Conservation (phyloP, 2,797 vertebrate genomes). For the Antrozous pallidus region DNA sequence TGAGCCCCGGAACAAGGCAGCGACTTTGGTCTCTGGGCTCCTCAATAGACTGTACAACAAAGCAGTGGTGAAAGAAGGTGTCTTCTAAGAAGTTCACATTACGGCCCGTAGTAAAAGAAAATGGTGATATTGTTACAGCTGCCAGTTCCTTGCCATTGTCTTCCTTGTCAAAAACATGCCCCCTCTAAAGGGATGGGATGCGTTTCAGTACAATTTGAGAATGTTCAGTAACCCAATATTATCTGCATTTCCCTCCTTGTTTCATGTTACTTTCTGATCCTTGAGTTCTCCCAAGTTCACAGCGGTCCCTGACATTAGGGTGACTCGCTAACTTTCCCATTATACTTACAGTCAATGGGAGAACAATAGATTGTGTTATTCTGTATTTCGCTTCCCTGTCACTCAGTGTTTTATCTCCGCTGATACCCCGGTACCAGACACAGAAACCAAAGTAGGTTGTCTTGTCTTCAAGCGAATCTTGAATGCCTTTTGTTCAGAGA, state of each 20-base stretch:
- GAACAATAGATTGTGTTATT: conserved; percentile 96
- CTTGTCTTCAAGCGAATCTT: conserved; percentile 92
- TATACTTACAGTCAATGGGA: conserved; percentile 89
- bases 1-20: conserved; percentile 76
- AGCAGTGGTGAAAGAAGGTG: conserved; percentile 96
- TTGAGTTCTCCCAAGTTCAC: conserved; percentile 87
- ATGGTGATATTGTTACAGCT: conserved; percentile 95
- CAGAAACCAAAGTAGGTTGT: conserved; percentile 94
- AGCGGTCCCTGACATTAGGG: conserved; percentile 83
- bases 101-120: conserved; percentile 91
- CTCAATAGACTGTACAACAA: conserved; percentile 85
- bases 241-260: conserved; percentile 95
- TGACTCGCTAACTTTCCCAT: conserved; percentile 87
- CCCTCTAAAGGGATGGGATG: conserved; percentile 89
- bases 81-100: conserved; percentile 99
- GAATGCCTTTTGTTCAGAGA: conserved; percentile 90
- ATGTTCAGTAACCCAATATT: conserved; percentile 96
- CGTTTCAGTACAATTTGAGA: conserved; percentile 90
- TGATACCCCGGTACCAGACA: conserved; percentile 91
- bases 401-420: conserved; percentile 91
- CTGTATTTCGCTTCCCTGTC: conserved; percentile 91
- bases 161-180: conserved; percentile 89
- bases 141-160: conserved; percentile 95
- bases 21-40: conserved; percentile 86
- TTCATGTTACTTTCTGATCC: conserved; percentile 94